Percentiles rank a stretch among this genome's conserved stretches.
Conservation (phyloP, 1,140 invertebrate genomes). For the Diploscapter pachys region DNA sequence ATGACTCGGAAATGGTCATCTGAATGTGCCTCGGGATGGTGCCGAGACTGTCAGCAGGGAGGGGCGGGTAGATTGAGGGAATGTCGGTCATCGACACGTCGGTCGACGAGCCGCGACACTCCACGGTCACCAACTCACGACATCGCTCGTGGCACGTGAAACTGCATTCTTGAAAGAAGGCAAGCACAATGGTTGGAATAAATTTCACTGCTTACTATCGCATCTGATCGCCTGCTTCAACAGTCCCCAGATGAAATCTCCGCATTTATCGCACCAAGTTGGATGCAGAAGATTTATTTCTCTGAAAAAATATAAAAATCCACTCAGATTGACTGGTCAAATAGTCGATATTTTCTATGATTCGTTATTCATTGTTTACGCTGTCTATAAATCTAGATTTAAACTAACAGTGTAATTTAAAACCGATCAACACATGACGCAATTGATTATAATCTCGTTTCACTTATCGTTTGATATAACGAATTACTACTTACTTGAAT, state of each 20-base stretch:
- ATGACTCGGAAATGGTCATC: not conserved
- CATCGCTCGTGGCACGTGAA: conserved; percentile 65
- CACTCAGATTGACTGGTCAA: not conserved
- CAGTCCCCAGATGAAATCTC: conserved; percentile 64
- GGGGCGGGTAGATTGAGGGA: conserved; percentile 24
- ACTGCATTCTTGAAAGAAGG: conserved; percentile 61
- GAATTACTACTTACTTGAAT: conserved; percentile 21
- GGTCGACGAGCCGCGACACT: conserved; percentile 54
- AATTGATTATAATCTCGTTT: too few relatives aligned
- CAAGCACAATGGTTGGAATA: not conserved
- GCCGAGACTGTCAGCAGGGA: conserved; percentile 23
- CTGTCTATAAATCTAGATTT: too few relatives aligned
- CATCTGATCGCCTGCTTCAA: conserved; percentile 61
- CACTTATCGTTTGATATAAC: too few relatives aligned
- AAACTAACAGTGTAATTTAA: too few relatives aligned
- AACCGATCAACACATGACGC: too few relatives aligned
- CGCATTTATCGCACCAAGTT: conserved; percentile 65
- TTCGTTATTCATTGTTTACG: too few relatives aligned
- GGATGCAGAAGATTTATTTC: conserved; percentile 51
- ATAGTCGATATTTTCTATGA: too few relatives aligned
- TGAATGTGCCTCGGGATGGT: conserved; percentile 26
- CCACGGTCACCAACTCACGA: conserved; percentile 62
- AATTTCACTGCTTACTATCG: conserved; percentile 49
- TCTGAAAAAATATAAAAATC: conserved; percentile 20
- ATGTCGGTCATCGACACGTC: conserved; percentile 10